Base-by-base conservation (phyloP, 1,140 invertebrate species). In the Caenorhabditis briggsae region DNA sequence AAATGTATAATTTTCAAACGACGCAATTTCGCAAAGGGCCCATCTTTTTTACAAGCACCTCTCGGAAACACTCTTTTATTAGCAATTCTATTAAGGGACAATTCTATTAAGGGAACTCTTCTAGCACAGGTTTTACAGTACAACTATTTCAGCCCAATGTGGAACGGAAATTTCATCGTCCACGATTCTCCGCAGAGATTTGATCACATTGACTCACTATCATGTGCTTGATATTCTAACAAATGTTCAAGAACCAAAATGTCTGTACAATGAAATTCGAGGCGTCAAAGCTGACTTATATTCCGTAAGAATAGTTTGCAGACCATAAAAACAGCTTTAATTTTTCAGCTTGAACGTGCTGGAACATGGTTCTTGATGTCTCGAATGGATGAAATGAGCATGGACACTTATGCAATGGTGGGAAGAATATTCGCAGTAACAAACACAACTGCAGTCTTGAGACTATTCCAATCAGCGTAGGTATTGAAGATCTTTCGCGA, bases 401-500 rank as follows among this genome's bases (percentile, higher is more conserved):
- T 84, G 25, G 86, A 87, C 23, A 87, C 86, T 16, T 87, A 84
- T 55, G 82, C 86, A 11, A 83, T 87, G 86, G 70, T 87, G 16
- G 64, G 82, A 14, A 18, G 86, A 43, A 58, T 87, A 12, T 83
- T 83, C 50, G 46, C 82, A 20, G 86, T 82, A 9, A 86, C 86
- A 11, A 61, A 87, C 23, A 64, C 59, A 18, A 55, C 86, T 1
- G 86, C 86, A 18, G 86, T 87, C 16, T 46, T 87, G 14, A 14
- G 83, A 48, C 59, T 87, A 8, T 23, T 83, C 48, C 86, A 87
- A 78, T 87, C 86, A 18, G 86, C 86, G 86, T 87, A 46, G 18
- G 85, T 18, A 33, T 33, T 20, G 8, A n/a, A 58, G n/a, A n/a
- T n/a, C n/a, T n/a, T n/a, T n/a, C n/a, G n/a, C n/a, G n/a, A n/a